A percentile compares a stretch with the other conserved stretches of the same genome.
Evolutionary conservation across 2,113 vertebrate species (phyloP).

Genomic region (Ptilonorhynchus violaceus): DNA sequence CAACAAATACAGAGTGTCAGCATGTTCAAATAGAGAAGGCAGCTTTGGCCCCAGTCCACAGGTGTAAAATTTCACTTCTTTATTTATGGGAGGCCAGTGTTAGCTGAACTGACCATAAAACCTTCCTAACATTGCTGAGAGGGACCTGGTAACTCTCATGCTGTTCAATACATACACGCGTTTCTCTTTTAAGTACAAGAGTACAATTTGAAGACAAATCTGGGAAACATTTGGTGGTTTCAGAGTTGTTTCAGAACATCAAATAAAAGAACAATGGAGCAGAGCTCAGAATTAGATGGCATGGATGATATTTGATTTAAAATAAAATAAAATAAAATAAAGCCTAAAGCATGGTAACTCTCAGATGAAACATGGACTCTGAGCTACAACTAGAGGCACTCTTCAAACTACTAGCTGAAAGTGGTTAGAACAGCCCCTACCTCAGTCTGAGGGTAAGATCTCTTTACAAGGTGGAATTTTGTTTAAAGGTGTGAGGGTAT

Average conservation of each 20-base stretch:
- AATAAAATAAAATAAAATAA: background rate
- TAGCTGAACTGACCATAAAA: slow-evolving; percentile 53
- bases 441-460: background rate
- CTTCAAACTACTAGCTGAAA: background rate
- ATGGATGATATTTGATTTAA: background rate
- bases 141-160: background rate
- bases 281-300: background rate
- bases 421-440: background rate
- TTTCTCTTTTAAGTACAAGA: background rate
- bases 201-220: background rate
- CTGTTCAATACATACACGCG: background rate
- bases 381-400: background rate
- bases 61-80: slow-evolving; percentile 58
- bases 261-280: background rate
- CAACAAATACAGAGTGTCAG: slow-evolving; percentile 25
- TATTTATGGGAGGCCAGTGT: slow-evolving; percentile 39
- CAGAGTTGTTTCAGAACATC: background rate
- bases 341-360: background rate
- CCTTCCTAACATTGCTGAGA: background rate
- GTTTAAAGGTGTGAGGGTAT: background rate
- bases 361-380: background rate
- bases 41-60: slow-evolving; percentile 17
- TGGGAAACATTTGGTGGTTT: background rate
- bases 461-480: background rate
- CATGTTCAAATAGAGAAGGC: slow-evolving; percentile 41